Evolutionary conservation across 2,888 invertebrate species (phyloP).

Genomic region (Idaea biselata): DNA sequence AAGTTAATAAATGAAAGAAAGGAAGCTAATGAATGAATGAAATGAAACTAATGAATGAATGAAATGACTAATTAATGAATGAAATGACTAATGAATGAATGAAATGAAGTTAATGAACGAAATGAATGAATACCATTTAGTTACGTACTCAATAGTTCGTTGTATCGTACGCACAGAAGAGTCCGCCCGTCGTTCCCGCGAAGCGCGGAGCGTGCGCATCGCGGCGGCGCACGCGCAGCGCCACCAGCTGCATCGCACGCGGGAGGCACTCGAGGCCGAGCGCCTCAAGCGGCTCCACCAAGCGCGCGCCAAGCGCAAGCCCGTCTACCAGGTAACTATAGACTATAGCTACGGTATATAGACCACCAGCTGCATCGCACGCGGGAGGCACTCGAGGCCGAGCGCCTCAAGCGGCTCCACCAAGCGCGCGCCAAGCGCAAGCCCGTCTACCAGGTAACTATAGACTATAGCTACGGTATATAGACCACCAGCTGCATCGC

Average conservation of each 20-base stretch:
- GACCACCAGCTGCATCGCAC: constrained; percentile 12
- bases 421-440: constrained; percentile 71
- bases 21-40: too few relatives aligned
- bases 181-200: background rate
- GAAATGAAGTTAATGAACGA: too few relatives aligned
- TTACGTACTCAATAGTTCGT: too few relatives aligned
- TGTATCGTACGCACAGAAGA: too few relatives aligned
- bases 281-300: constrained; percentile 68
- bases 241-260: constrained; percentile 17
- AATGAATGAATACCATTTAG: too few relatives aligned
- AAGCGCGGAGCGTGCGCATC: constrained; percentile 9
- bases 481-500: constrained; percentile 7
- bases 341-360: too few relatives aligned
- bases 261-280: constrained; percentile 51
- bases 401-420: constrained; percentile 70
- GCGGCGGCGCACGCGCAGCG: constrained; percentile 18
- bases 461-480: background rate
- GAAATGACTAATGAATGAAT: too few relatives aligned
- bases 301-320: constrained; percentile 71
- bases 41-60: too few relatives aligned
- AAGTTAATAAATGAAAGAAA: too few relatives aligned
- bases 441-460: constrained; percentile 27
- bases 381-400: constrained; percentile 46
- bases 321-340: constrained; percentile 17
- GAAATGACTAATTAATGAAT: too few relatives aligned